Conservation (phyloP, 2,888 invertebrate species). For the Furcula furcula region DNA sequence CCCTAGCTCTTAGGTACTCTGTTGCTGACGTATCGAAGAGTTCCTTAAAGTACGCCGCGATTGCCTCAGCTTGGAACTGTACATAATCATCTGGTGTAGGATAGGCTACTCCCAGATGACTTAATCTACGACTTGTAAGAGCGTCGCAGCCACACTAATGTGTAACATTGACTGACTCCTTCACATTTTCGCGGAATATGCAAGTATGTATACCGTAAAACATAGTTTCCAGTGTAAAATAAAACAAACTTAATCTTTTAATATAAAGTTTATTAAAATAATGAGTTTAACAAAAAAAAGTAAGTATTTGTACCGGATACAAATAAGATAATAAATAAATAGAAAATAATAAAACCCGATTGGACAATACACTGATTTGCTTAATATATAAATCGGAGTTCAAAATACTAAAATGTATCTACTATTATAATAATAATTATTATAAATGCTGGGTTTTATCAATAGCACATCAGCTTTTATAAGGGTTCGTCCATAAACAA, state of each 20-base stretch:
- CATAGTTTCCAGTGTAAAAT: too few species aligned
- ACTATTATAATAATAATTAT: constrained; percentile 1
- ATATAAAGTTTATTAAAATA: constrained; percentile 27
- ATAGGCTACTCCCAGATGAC: too few species aligned
- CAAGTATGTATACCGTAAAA: too few species aligned
- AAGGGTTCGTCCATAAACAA: constrained; percentile 23
- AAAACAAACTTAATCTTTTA: constrained; percentile 12
- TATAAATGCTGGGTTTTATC: constrained; percentile 18
- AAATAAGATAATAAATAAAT: constrained; percentile 23
- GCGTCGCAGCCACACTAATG: too few species aligned
- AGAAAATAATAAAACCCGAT: constrained; percentile 20
- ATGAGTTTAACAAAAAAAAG: constrained; percentile 18
- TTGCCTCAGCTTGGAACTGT: too few species aligned
- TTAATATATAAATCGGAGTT: constrained; percentile 11
- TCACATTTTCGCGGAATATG: too few species aligned
- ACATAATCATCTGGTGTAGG: too few species aligned
- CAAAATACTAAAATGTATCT: constrained; percentile 30
- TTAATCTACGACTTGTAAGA: too few species aligned
- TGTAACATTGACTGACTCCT: too few species aligned
- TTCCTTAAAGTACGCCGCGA: too few species aligned
- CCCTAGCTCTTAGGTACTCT: too few species aligned
- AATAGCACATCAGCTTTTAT: constrained; percentile 17
- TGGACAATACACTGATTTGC: constrained; percentile 20
- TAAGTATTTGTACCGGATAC: constrained; percentile 26
- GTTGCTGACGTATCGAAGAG: too few species aligned